A percentile compares a stretch with the other conserved stretches of the same genome.
These are phyloP conservation scores for Microcebus murinus DNA, from an alignment of 2,113 vertebrate genomes.

Conservation along the genomic window DNA sequence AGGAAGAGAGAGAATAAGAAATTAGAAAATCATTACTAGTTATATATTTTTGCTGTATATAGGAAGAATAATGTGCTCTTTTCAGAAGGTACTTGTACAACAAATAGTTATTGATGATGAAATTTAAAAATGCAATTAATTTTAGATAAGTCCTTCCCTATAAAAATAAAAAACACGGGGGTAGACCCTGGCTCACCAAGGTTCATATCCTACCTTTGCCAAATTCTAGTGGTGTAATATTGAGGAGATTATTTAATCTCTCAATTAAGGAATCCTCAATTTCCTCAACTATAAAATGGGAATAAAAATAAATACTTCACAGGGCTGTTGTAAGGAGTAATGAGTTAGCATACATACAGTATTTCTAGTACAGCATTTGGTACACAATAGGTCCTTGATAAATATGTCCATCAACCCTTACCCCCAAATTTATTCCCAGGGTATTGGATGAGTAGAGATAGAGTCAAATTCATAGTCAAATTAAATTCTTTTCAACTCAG, in stretches of 20 bases:
- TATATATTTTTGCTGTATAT: background rate
- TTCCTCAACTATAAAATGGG: background rate
- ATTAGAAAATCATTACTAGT: background rate
- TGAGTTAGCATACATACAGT: background rate
- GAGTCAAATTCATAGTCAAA: background rate
- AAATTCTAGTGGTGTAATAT: background rate
- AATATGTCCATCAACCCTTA: background rate
- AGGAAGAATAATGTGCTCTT: background rate
- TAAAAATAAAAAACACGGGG: conserved; percentile 4
- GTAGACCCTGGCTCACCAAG: background rate
- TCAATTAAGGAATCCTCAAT: background rate
- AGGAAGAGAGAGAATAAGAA: background rate
- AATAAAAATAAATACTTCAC: background rate
- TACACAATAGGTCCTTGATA: background rate
- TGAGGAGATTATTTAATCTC: background rate
- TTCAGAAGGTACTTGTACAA: background rate
- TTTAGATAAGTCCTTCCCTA: background rate
- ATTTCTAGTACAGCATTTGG: background rate
- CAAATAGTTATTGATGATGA: background rate
- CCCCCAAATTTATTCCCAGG: background rate
- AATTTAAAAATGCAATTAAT: background rate
- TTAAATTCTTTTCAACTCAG: conserved; percentile 15
- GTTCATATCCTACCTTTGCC: background rate
- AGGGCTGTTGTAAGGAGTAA: background rate
- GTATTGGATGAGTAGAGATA: background rate